These are phyloP conservation scores for Pocillopora grandis DNA, from an alignment of 92 coral and sea anemone genomes.

Conservation along the genomic window DNA sequence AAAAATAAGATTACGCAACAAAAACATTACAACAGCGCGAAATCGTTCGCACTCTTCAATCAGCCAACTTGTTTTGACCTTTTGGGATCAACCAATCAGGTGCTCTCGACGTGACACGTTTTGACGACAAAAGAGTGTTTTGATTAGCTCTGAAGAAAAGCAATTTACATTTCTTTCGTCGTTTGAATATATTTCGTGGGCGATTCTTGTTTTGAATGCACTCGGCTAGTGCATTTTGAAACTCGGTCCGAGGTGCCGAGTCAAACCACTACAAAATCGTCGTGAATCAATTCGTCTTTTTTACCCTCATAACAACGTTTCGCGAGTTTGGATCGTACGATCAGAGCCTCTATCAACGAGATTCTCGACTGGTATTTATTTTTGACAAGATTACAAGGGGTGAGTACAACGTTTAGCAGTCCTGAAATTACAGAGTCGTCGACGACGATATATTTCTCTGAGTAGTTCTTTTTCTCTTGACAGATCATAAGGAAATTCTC, in stretches of 20 bases:
- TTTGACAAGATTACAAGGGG: slow-evolving; percentile 17
- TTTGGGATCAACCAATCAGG: slow-evolving; percentile 25
- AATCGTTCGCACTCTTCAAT: slow-evolving; percentile 7
- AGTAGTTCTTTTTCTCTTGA: neutral
- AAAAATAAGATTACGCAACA: neutral
- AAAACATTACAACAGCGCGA: neutral
- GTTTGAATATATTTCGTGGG: slow-evolving; percentile 38
- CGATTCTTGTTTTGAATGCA: slow-evolving; percentile 15
- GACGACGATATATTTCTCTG: neutral
- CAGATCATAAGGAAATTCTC: neutral
- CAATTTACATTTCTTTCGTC: slow-evolving; percentile 40
- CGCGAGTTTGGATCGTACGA: neutral
- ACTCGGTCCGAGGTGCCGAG: neutral
- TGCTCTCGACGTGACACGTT: slow-evolving; percentile 31
- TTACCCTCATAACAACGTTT: too few species aligned
- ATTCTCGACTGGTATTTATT: neutral
- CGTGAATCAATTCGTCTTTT: neutral
- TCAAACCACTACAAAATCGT: neutral
- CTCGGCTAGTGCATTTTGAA: slow-evolving; percentile 3
- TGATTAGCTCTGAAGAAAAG: slow-evolving; percentile 14
- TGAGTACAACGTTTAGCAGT: slow-evolving; percentile 14
- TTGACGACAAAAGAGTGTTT: slow-evolving; percentile 28
- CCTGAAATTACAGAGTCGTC: neutral
- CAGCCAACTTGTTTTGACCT: neutral
- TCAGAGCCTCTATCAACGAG: neutral